Percentiles rank a stretch among this genome's conserved stretches.
Evolutionary conservation across 2,888 invertebrate species (phyloP).

Genomic region (Oscheius sp.): DNA sequence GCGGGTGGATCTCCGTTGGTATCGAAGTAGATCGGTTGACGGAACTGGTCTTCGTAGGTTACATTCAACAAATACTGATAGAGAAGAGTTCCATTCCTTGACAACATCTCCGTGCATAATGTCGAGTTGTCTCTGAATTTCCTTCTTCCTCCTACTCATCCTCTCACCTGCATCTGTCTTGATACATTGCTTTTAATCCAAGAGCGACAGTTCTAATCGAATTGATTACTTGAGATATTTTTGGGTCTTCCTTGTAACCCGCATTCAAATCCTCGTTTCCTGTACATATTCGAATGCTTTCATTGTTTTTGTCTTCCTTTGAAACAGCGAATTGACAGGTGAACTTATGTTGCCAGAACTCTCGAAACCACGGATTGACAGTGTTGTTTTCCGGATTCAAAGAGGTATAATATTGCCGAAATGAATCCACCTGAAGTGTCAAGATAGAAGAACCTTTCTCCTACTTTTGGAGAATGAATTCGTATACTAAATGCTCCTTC

Average conservation of each 20-base stretch:
- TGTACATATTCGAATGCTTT: slow-evolving; percentile 55
- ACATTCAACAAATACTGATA: slow-evolving; percentile 78
- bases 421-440: slow-evolving; percentile 59
- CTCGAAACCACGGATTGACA: slow-evolving; percentile 81
- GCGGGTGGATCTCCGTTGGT: slow-evolving; percentile 82
- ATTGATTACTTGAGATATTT: slow-evolving; percentile 83
- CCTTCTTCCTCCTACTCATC: neutral
- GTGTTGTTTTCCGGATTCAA: slow-evolving; percentile 78
- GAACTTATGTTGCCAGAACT: slow-evolving; percentile 83
- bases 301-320: slow-evolving; percentile 57
- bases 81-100: slow-evolving; percentile 80
- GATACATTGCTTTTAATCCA: slow-evolving; percentile 80
- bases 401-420: slow-evolving; percentile 78
- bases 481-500: slow-evolving; percentile 80
- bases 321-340: slow-evolving; percentile 56
- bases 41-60: slow-evolving; percentile 70
- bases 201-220: slow-evolving; percentile 82
- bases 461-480: slow-evolving; percentile 80
- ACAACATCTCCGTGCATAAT: slow-evolving; percentile 78
- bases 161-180: slow-evolving; percentile 75
- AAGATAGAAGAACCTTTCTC: neutral
- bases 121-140: slow-evolving; percentile 66
- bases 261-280: slow-evolving; percentile 64
- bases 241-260: slow-evolving; percentile 77
- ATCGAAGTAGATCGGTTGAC: slow-evolving; percentile 79